Evolutionary conservation across 2,797 vertebrate genomes (phyloP).

Genomic region (Antennarius maculatus): DNA sequence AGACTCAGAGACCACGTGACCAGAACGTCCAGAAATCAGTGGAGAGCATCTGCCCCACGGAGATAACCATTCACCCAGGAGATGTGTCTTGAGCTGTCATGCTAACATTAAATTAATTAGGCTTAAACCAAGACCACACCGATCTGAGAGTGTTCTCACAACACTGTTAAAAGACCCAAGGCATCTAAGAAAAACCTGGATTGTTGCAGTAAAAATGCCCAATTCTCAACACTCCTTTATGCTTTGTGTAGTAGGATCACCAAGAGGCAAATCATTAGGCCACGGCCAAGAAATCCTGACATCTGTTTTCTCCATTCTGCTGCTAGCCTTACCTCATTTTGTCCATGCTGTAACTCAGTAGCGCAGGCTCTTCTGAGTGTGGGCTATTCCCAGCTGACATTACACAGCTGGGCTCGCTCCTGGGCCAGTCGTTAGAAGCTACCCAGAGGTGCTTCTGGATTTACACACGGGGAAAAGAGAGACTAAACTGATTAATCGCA

Average conservation of each 20-base stretch:
- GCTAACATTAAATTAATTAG: slow-evolving; percentile 69
- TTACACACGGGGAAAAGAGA: slow-evolving; percentile 51
- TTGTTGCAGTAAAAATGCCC: slow-evolving; percentile 42
- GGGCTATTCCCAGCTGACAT: slow-evolving; percentile 70
- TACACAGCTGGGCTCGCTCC: slow-evolving; percentile 72
- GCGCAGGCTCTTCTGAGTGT: slow-evolving; percentile 58
- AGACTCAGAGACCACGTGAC: slow-evolving; percentile 38
- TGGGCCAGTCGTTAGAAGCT: slow-evolving; percentile 59
- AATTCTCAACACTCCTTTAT: slow-evolving; percentile 42
- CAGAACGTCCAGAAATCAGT: slow-evolving; percentile 65
- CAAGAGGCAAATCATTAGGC: slow-evolving; percentile 61
- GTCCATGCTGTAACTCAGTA: slow-evolving; percentile 65
- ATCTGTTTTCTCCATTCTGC: slow-evolving; percentile 67
- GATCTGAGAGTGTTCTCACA: slow-evolving; percentile 50
- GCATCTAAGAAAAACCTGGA: slow-evolving; percentile 44
- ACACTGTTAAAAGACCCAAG: slow-evolving; percentile 26
- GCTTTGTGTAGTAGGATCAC: slow-evolving; percentile 54
- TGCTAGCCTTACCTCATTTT: slow-evolving; percentile 65
- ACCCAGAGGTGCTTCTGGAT: slow-evolving; percentile 72
- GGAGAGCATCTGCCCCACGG: slow-evolving; percentile 69
- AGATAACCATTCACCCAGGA: slow-evolving; percentile 69
- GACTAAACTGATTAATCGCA: slow-evolving; percentile 60
- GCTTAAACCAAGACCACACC: slow-evolving; percentile 23
- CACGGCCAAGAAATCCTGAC: slow-evolving; percentile 59
- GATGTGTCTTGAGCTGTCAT: slow-evolving; percentile 56